Evolutionary conservation across 2,888 invertebrate genomes (phyloP), one percentile per base, ranked within the genome.

Genomic region (Prostheceraeus crozeri): DNA sequence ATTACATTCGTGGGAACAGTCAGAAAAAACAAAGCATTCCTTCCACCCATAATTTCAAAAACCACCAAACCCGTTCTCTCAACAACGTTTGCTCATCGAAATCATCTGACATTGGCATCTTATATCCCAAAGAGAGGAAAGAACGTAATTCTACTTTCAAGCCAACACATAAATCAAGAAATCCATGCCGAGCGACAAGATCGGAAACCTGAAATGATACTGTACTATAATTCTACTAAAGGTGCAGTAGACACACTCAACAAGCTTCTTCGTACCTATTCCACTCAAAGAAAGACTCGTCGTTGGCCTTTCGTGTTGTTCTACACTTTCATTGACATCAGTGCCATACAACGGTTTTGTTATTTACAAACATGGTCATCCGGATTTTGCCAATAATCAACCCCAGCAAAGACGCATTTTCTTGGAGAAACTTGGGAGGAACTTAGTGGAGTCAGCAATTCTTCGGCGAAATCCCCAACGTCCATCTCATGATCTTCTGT

Each of bases 61-160:
- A 48, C 25, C 27, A 48, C 48, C 25, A 48, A 48, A 48, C 48
- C 48, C 28, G 48, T 48, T 48, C 28, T 48, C 27, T 28, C 27
- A 23, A 48, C 48, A 48, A 48, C 48, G 28, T 48, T 48, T 48
- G 48, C 48, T 48, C 48, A 48, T 8, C 48, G 48, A 48, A 30
- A 21, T 48, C 48, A 48, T 30, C 48, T 48, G 23, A 48, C 14
- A n/a, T 30, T 48, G 23, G 27, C 28, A 48, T 48, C 48, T 28
- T 48, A 14, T 48, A 48, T 48, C 25, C 48, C 48, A 48, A 48
- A 48, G 28, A 23, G 28, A 19, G 48, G 48, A 14, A 14, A 21
- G 27, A 48, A 48, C 27, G 48, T 48, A 11, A 25, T 48, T 23
- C 48, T 48, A 25, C 48, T 48, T 28, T 48, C 21, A 48, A 48